Conservation (phyloP, 2,113 vertebrate genomes). For the Hepsetus odoe region DNA sequence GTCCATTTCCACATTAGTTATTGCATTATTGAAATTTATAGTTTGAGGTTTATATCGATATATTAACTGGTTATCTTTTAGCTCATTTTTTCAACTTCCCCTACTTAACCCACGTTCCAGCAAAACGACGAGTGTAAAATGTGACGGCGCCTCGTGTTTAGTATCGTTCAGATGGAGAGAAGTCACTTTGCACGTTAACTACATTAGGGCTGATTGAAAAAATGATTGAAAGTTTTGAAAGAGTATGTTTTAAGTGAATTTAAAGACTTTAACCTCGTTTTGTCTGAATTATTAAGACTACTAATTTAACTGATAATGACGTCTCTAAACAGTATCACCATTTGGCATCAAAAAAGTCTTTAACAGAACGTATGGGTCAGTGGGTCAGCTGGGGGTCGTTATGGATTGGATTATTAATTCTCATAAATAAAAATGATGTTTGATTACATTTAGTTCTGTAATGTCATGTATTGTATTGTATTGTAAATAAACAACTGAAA, state of each 20-base stretch:
- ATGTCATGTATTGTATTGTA: slow-evolving; percentile 48
- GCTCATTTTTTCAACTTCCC: background rate
- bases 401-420: slow-evolving; percentile 6
- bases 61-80: slow-evolving; percentile 18
- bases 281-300: background rate
- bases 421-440: slow-evolving; percentile 33
- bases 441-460: slow-evolving; percentile 26
- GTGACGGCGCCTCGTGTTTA: background rate
- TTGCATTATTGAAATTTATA: slow-evolving; percentile 18
- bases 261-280: too few relatives aligned
- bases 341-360: background rate
- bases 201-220: too few relatives aligned
- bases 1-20: background rate
- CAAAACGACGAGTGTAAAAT: background rate
- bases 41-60: background rate
- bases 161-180: background rate
- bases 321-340: background rate
- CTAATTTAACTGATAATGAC: background rate
- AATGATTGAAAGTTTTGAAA: too few relatives aligned
- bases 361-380: background rate
- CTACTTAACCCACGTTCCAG: background rate
- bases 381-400: slow-evolving; percentile 6
- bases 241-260: too few relatives aligned
- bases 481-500: slow-evolving; percentile 64
- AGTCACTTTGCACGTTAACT: background rate